Evolutionary conservation across 2,888 invertebrate genomes (phyloP), one percentile per base, ranked within the genome.

Genomic region (Alcis repandata): DNA sequence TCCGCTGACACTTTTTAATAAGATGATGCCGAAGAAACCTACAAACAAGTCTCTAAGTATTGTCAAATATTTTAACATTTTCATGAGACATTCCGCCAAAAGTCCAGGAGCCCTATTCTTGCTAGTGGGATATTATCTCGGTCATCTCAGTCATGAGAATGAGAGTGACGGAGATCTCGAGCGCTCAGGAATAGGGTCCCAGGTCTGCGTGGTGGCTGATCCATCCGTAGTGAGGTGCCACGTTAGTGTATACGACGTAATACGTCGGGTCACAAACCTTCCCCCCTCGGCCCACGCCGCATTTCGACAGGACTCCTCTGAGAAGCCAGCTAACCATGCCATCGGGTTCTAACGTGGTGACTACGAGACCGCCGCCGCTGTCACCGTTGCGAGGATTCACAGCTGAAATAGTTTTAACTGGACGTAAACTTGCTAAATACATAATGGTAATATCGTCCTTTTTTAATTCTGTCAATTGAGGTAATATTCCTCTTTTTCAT

Each of bases 321-420:
- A 92, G 78, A 64, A 88, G 84, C 90, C 89, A 92, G 69, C 86
- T 90, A 40, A 90, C 78, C 75, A 80, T 87, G 75, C 89, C 86
- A 63, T 91, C 91, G 2, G 78, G 59, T 63, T 88, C 88, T 36
- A 86, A 70, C 2, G 83, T 85, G 20, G 88, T 87, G 41, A 95
- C 82, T 0, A 93, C 86, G 1, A 95, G 83, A 17, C 95, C 95
- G 15, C 95, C 95, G 0, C 95, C 95, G 67, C 95, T 95, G 74
- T 95, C 95, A 0, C 95, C 95, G 76, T 95, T 95, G 46, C 95
- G 94, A 20, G 95, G 95, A 43, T 94, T 94, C 9, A 91, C 90
- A 13, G 91, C 94, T 94, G 76, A 15, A 82, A 57, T 41, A 69
- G 20, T 20, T n/a, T n/a, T n/a, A n/a, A n/a, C n/a, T n/a, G n/a